Evolutionary conservation across 1,140 invertebrate species (phyloP), one percentile per base, ranked within the genome.

Genomic region (Portunus trituberculatus): DNA sequence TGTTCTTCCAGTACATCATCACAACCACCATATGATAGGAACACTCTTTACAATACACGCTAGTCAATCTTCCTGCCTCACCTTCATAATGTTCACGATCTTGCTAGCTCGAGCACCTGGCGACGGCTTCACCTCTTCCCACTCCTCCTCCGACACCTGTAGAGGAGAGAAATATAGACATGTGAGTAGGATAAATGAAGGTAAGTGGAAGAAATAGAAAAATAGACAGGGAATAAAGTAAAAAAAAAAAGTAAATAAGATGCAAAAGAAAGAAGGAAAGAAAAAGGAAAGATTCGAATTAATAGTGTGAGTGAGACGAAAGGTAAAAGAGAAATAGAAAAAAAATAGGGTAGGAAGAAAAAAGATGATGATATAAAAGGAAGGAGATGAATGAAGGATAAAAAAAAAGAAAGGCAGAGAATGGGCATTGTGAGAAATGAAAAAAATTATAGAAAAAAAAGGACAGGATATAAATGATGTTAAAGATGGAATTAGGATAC

Each of bases 71-170:
- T 39, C 39, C 95, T 4, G 16, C 16, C 96, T 89, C 25, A 98
- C 98, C 97, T 97, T 97, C 82, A 98, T 97, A 96, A 97, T 97
- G 29, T 97, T 97, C 12, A 98, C 96, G 39, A 98, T 97, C 91
- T 97, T 97, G 39, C 97, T 97, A 89, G 97, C 97, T 89, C 98
- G 97, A 95, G 98, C 98, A 16, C 97, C 96, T 96, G 98, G 98
- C 0, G 97, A 98, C 2, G 98, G 98, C 96, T 98, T 97, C 84
- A 98, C 98, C 0, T 98, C 97, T 96, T 98, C 98, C 98, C 98
- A 98, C 97, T 98, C 98, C 96, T 98, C 98, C 91, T 98, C 98
- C 0, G 98, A 98, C 25, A 98, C 98, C 96, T 98, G 98, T 32
- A 97, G 97, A n/a, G 98, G 29, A 76, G 29, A 92, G 89, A 48